These are phyloP conservation scores for Helicoverpa zea DNA, from an alignment of 1,140 invertebrate genomes.

Conservation along the genomic window DNA sequence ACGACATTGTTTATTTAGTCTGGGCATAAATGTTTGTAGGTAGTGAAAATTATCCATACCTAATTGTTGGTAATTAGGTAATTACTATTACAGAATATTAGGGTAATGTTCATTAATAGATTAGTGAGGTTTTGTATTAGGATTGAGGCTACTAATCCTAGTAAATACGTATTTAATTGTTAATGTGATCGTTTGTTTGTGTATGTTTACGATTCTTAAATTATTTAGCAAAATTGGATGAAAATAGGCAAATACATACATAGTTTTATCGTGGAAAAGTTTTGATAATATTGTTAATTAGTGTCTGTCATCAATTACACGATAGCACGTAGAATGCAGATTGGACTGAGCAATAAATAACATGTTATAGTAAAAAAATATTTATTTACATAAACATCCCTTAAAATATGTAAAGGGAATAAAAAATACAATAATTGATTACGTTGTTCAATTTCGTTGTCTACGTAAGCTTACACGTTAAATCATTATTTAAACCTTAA, in stretches of 20 bases:
- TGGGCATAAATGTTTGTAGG: background rate
- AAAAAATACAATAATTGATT: conserved; percentile 34
- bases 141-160: no score
- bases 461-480: background rate
- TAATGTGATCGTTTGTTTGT: background rate
- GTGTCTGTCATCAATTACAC: no score
- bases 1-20: conserved; percentile 34
- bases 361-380: conserved; percentile 34
- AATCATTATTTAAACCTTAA: background rate
- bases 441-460: conserved; percentile 44
- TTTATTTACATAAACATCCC: conserved; percentile 47
- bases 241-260: no score
- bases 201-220: background rate
- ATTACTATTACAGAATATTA: no score
- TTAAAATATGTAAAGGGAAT: conserved; percentile 33
- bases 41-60: no score
- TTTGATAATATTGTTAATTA: no score
- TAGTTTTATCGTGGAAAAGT: no score
- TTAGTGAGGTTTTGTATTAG: no score
- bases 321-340: background rate
- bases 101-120: no score
- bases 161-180: no score
- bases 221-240: no score
- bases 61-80: background rate
- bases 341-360: background rate